Percentiles rank a stretch among this genome's conserved stretches.
These are phyloP conservation scores for Microcaecilia unicolor DNA, from an alignment of 2,797 vertebrate genomes.

Conservation along the genomic window DNA sequence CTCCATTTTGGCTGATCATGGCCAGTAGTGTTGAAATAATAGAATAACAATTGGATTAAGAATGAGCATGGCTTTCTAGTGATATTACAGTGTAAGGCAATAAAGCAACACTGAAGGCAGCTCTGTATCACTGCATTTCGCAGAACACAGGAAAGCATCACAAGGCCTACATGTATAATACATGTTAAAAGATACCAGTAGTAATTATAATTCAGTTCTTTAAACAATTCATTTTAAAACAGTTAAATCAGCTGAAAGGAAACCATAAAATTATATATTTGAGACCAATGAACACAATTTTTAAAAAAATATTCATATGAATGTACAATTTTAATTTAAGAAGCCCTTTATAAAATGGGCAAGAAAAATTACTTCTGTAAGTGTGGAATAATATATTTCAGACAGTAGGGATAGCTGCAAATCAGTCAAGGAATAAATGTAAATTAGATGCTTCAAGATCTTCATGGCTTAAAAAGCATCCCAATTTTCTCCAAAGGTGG, in stretches of 20 bases:
- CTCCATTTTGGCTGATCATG: too few relatives aligned
- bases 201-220: constrained; percentile 9
- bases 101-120: too few relatives aligned
- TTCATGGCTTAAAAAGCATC: constrained; percentile 58
- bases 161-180: constrained; percentile 20
- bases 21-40: too few relatives aligned
- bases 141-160: too few relatives aligned
- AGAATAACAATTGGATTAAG: too few relatives aligned
- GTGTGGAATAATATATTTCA: constrained; percentile 48
- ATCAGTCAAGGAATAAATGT: constrained; percentile 36
- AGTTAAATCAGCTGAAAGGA: too few relatives aligned
- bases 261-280: constrained; percentile 5
- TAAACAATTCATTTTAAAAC: constrained; percentile 6
- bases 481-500: constrained; percentile 59
- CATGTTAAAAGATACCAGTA: constrained; percentile 38
- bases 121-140: too few relatives aligned
- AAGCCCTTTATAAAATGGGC: constrained; percentile 14
- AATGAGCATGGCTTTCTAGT: too few relatives aligned
- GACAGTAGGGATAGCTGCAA: constrained; percentile 46
- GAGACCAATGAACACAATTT: constrained; percentile 26
- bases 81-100: too few relatives aligned
- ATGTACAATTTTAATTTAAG: constrained; percentile 25
- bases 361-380: too few relatives aligned
- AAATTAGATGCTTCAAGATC: constrained; percentile 38
- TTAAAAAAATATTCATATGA: constrained; percentile 5